Conservation (phyloP, 2,113 vertebrate species). For the Vireo altiloquus region DNA sequence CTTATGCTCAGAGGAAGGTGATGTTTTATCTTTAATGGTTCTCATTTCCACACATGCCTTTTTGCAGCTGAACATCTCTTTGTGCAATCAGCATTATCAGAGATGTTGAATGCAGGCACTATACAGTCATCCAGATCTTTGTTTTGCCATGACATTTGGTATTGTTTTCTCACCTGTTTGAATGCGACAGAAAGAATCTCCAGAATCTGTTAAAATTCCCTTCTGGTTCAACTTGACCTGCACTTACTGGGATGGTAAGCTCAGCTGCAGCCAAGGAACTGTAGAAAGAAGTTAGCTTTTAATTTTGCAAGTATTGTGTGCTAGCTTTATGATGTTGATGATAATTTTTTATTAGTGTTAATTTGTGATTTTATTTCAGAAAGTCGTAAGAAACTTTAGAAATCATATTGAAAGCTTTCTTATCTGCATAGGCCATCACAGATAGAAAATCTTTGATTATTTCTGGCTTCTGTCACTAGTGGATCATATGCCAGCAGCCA, state of each 20-base stretch:
- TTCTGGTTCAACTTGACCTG: neutral
- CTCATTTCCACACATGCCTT: neutral
- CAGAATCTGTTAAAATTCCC: neutral
- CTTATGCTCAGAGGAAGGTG: neutral
- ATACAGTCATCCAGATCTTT: neutral
- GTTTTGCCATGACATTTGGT: neutral
- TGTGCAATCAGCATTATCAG: neutral
- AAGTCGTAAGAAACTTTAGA: neutral
- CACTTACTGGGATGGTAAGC: neutral
- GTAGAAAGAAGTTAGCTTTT: neutral
- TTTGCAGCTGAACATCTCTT: neutral
- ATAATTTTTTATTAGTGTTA: neutral
- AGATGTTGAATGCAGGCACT: neutral
- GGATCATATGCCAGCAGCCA: neutral
- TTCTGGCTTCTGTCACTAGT: neutral
- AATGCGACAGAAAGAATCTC: neutral
- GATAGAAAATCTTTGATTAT: neutral
- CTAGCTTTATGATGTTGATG: neutral
- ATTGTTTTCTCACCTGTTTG: neutral
- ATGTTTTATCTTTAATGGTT: accelerated
- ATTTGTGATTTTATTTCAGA: neutral
- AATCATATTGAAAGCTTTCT: neutral
- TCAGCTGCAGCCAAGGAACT: neutral
- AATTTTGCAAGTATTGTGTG: neutral
- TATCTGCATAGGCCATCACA: neutral